These are phyloP conservation scores for Scaptomyza polygonia DNA, from an alignment of 2,888 invertebrate genomes.

Conservation along the genomic window DNA sequence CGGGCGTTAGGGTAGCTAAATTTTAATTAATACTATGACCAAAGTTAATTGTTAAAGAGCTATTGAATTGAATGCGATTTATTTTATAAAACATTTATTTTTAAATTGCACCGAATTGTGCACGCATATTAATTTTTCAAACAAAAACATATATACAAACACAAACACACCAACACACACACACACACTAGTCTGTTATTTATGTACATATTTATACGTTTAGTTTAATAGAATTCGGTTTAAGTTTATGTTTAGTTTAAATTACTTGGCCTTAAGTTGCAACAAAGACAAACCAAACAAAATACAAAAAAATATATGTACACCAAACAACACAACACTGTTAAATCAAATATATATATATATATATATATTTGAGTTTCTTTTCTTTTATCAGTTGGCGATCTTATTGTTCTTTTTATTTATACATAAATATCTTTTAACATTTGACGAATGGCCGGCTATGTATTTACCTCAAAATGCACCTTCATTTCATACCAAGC, in stretches of 20 bases:
- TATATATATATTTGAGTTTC: conserved; percentile 54
- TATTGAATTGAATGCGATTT: conserved; percentile 56
- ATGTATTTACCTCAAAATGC: conserved; percentile 30
- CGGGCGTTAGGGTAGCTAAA: conserved; percentile 75
- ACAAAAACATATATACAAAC: conserved; percentile 29
- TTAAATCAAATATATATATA: conserved; percentile 26
- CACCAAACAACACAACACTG: conserved; percentile 42
- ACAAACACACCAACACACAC: conserved; percentile 45
- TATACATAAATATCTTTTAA: not conserved
- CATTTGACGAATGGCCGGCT: conserved; percentile 1
- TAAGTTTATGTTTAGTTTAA: conserved; percentile 73
- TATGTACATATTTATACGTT: conserved; percentile 70
- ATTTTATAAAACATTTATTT: conserved; percentile 46
- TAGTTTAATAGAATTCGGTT: conserved; percentile 48
- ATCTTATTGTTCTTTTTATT: not conserved
- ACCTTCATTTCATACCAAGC: conserved; percentile 65
- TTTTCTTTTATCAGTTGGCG: conserved; percentile 29
- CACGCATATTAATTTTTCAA: conserved; percentile 60
- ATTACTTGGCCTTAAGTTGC: conserved; percentile 78
- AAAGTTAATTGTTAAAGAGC: conserved; percentile 72
- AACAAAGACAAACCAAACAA: conserved; percentile 51
- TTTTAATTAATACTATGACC: conserved; percentile 61
- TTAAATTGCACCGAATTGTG: conserved; percentile 43
- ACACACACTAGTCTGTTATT: conserved; percentile 79
- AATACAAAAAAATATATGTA: conserved; percentile 42